Conservation (phyloP, 2,113 vertebrate species). For the Pardalotus punctatus region DNA sequence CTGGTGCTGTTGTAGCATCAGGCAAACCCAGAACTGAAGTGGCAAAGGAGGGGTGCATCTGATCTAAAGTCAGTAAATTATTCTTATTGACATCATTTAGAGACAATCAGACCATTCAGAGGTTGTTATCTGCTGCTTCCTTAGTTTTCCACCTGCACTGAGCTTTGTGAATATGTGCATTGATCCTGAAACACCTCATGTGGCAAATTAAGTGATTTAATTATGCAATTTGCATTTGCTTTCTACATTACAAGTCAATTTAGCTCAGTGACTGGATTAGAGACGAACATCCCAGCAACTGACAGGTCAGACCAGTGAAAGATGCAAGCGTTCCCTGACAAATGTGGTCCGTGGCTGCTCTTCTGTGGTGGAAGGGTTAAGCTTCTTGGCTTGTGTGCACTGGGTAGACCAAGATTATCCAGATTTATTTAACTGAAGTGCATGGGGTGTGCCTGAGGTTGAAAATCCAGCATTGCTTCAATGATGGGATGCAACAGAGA, state of each 20-base stretch:
- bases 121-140: background rate
- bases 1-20: background rate
- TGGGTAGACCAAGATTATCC: background rate
- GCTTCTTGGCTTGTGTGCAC: background rate
- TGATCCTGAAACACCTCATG: background rate
- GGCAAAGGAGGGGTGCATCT: background rate
- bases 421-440: background rate
- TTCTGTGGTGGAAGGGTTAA: background rate
- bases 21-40: background rate
- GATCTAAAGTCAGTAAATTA: background rate
- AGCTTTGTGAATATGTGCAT: background rate
- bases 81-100: background rate
- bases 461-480: background rate
- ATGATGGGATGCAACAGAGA: background rate
- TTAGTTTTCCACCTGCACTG: background rate
- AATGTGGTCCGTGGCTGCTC: background rate
- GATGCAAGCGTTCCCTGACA: background rate
- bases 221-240: background rate
- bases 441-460: background rate
- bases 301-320: background rate
- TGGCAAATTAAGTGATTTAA: constrained; percentile 12
- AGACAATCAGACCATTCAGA: background rate
- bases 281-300: background rate
- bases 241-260: background rate
- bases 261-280: background rate